Evolutionary conservation across 2,113 vertebrate genomes (phyloP).

Genomic region (Tetrax tetrax): DNA sequence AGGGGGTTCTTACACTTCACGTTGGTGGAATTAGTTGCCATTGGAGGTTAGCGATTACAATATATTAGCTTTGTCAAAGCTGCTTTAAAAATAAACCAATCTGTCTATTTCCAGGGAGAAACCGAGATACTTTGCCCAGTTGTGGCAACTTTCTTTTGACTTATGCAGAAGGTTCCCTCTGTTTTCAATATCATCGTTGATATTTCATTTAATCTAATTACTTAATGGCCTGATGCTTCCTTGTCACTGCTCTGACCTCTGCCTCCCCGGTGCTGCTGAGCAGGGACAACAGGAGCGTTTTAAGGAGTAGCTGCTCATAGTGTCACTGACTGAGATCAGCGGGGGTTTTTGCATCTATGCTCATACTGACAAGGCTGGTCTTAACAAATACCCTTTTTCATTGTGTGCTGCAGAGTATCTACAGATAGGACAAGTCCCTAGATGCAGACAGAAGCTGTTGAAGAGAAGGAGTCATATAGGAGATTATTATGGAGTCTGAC

Average conservation of each 20-base stretch:
- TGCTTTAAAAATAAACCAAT: constrained; percentile 6
- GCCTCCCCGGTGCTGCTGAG: not conserved
- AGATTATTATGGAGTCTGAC: not conserved
- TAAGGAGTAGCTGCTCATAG: not conserved
- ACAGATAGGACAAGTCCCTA: not conserved
- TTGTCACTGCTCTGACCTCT: not conserved
- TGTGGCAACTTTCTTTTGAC: not conserved
- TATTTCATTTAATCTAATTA: not conserved
- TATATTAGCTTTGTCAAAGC: not conserved
- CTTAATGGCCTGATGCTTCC: not conserved
- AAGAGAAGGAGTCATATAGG: not conserved
- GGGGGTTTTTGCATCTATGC: not conserved
- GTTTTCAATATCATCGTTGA: not conserved
- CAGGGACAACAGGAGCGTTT: not conserved
- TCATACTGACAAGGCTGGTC: not conserved
- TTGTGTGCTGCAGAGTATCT: not conserved
- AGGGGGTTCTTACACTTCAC: not conserved
- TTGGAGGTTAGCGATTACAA: not conserved
- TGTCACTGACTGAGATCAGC: not conserved
- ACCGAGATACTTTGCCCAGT: not conserved
- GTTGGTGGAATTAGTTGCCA: not conserved
- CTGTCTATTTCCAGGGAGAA: not conserved
- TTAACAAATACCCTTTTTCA: not conserved
- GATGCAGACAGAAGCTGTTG: not conserved
- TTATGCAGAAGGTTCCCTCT: not conserved